Evolutionary conservation across 2,888 invertebrate genomes (phyloP).

Genomic region (Amphipyra tragopoginis): DNA sequence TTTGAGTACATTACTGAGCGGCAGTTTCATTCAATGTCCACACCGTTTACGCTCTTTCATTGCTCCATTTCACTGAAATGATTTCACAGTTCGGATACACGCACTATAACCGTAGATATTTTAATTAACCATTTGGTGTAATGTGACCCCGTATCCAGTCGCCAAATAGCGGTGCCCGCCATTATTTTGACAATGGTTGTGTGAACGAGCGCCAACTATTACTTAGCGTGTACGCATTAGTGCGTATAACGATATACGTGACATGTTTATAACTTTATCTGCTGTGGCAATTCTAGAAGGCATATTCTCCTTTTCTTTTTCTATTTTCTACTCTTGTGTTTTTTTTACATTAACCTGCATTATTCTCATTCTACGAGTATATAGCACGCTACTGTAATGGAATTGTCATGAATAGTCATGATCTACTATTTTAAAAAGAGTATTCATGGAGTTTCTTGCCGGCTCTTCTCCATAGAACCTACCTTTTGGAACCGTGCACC

Average conservation of each 20-base stretch:
- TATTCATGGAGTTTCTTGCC: too few relatives aligned
- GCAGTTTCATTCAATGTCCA: slow-evolving; percentile 33
- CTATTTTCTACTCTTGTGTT: too few relatives aligned
- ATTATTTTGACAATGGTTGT: slow-evolving; percentile 54
- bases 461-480: too few relatives aligned
- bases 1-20: slow-evolving; percentile 7
- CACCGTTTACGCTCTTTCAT: slow-evolving; percentile 51
- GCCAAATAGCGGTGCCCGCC: slow-evolving; percentile 53
- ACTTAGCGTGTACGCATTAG: slow-evolving; percentile 50
- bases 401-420: too few relatives aligned
- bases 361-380: too few relatives aligned
- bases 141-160: slow-evolving; percentile 55
- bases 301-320: too few relatives aligned
- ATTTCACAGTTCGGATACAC: slow-evolving; percentile 62
- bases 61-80: slow-evolving; percentile 57
- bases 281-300: too few relatives aligned
- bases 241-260: slow-evolving; percentile 46
- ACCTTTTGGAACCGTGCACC: too few relatives aligned
- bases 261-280: slow-evolving; percentile 48
- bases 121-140: slow-evolving; percentile 66
- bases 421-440: too few relatives aligned
- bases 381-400: too few relatives aligned
- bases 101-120: slow-evolving; percentile 59
- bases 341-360: too few relatives aligned
- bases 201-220: slow-evolving; percentile 52